These are phyloP conservation scores for Aeoliscus strigatus DNA, from an alignment of 2,797 vertebrate genomes.

Conservation along the genomic window DNA sequence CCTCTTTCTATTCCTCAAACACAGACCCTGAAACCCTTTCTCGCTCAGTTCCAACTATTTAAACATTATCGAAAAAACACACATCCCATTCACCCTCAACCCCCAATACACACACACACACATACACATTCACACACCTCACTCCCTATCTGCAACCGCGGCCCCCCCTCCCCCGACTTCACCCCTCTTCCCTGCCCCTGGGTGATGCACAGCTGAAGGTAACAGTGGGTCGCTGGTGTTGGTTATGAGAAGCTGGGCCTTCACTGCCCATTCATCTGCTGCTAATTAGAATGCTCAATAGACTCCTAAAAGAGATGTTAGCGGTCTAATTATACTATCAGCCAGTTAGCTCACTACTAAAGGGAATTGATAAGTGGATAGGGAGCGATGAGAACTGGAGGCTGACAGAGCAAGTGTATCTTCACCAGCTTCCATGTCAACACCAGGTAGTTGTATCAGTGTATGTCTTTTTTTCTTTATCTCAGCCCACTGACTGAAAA, in stretches of 20 bases:
- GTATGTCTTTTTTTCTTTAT: no score
- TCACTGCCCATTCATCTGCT: slow-evolving; percentile 71
- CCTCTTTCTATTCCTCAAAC: slow-evolving; percentile 28
- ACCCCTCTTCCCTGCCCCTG: slow-evolving; percentile 54
- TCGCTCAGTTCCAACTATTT: slow-evolving; percentile 49
- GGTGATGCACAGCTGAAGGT: slow-evolving; percentile 68
- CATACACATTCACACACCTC: slow-evolving; percentile 18
- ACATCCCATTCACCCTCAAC: slow-evolving; percentile 40
- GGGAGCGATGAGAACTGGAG: slow-evolving; percentile 51
- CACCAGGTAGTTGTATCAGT: not conserved
- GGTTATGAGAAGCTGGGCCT: slow-evolving; percentile 52
- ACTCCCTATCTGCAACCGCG: slow-evolving; percentile 40
- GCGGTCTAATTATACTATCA: slow-evolving; percentile 71
- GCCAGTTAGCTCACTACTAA: slow-evolving; percentile 57
- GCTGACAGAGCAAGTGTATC: slow-evolving; percentile 9
- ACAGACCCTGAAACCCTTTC: slow-evolving; percentile 46
- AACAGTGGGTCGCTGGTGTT: slow-evolving; percentile 63
- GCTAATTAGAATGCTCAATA: slow-evolving; percentile 75
- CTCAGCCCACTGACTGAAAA: no score
- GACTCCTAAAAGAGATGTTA: slow-evolving; percentile 69
- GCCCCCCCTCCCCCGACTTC: slow-evolving; percentile 48
- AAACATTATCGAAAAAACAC: slow-evolving; percentile 57
- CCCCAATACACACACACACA: slow-evolving; percentile 27
- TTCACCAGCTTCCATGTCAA: slow-evolving; percentile 10
- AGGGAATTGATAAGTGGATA: slow-evolving; percentile 63